Conservation (phyloP, 1,140 invertebrate species). For the Macrobrachium rosenbergii region DNA sequence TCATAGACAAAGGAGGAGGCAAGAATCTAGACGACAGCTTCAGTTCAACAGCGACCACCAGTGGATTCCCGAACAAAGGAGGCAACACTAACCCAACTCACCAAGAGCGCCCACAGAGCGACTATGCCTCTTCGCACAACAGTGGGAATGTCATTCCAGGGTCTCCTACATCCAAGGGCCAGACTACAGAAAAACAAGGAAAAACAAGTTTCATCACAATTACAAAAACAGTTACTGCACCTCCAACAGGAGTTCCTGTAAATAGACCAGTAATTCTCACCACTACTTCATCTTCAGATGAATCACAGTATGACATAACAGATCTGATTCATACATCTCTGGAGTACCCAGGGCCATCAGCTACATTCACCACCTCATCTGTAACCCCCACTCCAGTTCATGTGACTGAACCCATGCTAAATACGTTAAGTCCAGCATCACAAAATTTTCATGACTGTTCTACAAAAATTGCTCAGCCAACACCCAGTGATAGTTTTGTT, state of each 20-base stretch:
- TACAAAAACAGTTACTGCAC: conserved; percentile 36
- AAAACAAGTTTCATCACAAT: conserved; percentile 37
- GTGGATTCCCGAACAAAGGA: not conserved
- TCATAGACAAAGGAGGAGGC: conserved; percentile 27
- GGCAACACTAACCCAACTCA: not conserved
- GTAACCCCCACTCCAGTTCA: conserved; percentile 18
- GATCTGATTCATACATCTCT: conserved; percentile 45
- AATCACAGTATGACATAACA: conserved; percentile 25
- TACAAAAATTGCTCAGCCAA: not conserved
- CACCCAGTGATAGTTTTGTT: not conserved
- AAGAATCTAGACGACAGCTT: conserved; percentile 13
- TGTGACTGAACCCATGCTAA: not conserved
- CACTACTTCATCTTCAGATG: not conserved
- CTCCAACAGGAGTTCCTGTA: not conserved
- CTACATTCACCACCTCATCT: not conserved
- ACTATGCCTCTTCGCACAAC: conserved; percentile 5
- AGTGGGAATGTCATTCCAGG: not conserved
- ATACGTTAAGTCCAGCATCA: not conserved
- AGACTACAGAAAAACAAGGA: not conserved
- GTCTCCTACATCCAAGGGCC: not conserved
- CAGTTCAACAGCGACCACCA: not conserved
- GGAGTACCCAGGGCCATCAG: conserved; percentile 51
- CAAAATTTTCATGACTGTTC: not conserved
- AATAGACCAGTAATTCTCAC: not conserved
- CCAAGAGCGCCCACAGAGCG: conserved; percentile 23